Base-by-base conservation (phyloP, 2,113 vertebrate genomes). In the Scopus umbretta region DNA sequence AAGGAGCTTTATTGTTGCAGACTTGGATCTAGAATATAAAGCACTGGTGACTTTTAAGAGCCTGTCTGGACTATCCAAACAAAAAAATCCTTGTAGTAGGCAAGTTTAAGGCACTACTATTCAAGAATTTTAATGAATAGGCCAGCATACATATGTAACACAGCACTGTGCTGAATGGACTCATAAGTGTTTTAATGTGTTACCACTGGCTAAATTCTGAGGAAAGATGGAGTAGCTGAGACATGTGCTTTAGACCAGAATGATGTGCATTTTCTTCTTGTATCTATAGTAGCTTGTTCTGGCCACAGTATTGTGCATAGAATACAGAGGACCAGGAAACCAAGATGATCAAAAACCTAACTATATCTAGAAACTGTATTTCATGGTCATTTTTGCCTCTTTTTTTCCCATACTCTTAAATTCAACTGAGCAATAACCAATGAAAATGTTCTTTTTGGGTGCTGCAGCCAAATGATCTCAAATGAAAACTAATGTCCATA, bases 11-110 rank as follows among this genome's bases (percentile, higher is more conserved):
- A 68, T 65, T 91, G 63, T 81, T 85, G 66, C 2, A 9, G 58
- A 79, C 20, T 15, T 92, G 27, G 70, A 80, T 79, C 59, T 59
- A 71, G 87, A 88, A 88, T 80, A 86, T 63, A 88, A 91, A 91
- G 52, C 63, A 59, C 19, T 11, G 1, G 53, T 91, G 49, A 76
- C 14, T 94, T 96, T 92, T 93, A 92, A 59, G 88, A 88, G 81
- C 66, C 80, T 80, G 80, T 62, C 78, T 91, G 73, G 72, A 73
- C 78, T 93, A 92, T 67, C 62, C 88, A 96, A 90, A 94, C 88
- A 96, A 96, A 96, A 96, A 95, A 92, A 59, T 66, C 67, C 63
- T 84, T 94, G 71, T 90, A 80, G 87, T 25, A 91, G 80, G 87
- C 80, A 97, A 85, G 20, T 90, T 92, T 94, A 63, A 95, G 53